Conservation (phyloP, 2,797 vertebrate species). For the Enteromius argenteus region DNA sequence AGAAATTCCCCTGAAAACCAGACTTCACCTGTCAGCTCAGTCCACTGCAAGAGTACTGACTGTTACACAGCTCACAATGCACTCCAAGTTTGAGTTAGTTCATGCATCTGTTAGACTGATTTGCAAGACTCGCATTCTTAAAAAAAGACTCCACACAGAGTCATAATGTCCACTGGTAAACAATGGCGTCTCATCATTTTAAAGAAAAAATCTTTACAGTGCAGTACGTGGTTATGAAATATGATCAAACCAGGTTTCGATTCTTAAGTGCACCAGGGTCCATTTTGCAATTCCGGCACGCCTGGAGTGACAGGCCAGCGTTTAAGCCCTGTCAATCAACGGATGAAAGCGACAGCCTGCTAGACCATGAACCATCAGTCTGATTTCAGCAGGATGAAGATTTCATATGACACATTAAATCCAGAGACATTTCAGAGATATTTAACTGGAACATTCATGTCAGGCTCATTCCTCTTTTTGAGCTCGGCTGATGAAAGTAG, state of each 20-base stretch:
- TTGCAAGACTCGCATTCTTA: not conserved
- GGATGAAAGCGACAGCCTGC: conserved; percentile 31
- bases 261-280: not conserved
- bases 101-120: not conserved
- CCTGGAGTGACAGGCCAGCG: conserved; percentile 19
- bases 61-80: not conserved
- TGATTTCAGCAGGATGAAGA: conserved; percentile 49
- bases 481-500: conserved; percentile 25
- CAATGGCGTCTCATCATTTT: not conserved
- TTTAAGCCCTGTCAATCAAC: conserved; percentile 24
- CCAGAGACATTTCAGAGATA: conserved; percentile 34
- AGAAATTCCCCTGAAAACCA: conserved; percentile 28
- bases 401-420: conserved; percentile 47
- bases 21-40: conserved; percentile 22
- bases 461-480: conserved; percentile 45
- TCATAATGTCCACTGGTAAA: conserved; percentile 8
- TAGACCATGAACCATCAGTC: conserved; percentile 43
- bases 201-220: not conserved
- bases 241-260: not conserved
- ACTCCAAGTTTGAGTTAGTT: not conserved
- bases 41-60: not conserved
- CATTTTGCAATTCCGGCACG: not conserved
- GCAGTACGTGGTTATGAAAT: not conserved
- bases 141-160: not conserved
- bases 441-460: conserved; percentile 50